Evolutionary conservation across 2,113 vertebrate genomes (phyloP).

Genomic region (Sorex araneus): DNA sequence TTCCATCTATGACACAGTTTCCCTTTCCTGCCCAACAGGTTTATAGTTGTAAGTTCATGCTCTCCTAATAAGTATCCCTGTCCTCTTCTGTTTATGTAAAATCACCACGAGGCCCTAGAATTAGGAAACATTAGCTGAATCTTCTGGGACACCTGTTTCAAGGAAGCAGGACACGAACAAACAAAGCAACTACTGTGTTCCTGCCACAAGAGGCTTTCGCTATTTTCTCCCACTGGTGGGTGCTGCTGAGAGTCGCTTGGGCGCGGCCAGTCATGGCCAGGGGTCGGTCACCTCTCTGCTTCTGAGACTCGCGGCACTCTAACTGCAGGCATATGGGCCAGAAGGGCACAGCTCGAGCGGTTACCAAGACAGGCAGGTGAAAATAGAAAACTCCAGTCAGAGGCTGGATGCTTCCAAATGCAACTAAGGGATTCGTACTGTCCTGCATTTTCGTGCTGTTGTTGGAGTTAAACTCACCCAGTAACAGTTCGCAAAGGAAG

Average conservation of each 20-base stretch:
- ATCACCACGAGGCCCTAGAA: not conserved
- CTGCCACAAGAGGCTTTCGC: not conserved
- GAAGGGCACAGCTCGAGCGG: not conserved
- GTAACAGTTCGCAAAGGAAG: not conserved
- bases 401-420: conserved; percentile 23
- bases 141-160: not conserved
- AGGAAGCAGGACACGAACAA: not conserved
- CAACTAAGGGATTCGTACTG: not conserved
- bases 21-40: conserved; percentile 49
- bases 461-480: not conserved
- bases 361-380: not conserved
- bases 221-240: not conserved
- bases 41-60: not conserved
- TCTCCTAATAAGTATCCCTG: not conserved
- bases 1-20: not conserved
- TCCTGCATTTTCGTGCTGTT: not conserved
- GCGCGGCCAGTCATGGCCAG: not conserved
- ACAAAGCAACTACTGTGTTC: not conserved
- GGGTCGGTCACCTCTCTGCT: not conserved
- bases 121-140: not conserved
- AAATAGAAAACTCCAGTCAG: conserved; percentile 25
- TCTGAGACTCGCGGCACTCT: not conserved
- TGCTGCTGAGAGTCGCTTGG: not conserved
- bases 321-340: not conserved
- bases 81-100: not conserved